Conservation (phyloP, 2,797 vertebrate genomes). For the Macrochelys suwanniensis region DNA sequence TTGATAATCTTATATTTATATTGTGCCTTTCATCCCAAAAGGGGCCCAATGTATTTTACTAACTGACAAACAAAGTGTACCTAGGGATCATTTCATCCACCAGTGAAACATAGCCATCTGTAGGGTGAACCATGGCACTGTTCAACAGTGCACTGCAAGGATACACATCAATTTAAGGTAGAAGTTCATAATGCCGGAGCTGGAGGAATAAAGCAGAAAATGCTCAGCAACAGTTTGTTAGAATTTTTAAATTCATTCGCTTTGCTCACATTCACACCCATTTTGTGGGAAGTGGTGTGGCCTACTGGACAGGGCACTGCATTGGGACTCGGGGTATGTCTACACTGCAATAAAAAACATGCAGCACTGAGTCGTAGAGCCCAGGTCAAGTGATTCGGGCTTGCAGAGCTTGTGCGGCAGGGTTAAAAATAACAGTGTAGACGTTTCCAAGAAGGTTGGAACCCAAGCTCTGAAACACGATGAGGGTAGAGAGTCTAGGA, state of each 20-base stretch:
- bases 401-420: neutral
- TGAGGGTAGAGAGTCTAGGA: neutral
- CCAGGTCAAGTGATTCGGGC: neutral
- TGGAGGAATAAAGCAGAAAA: neutral
- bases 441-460: neutral
- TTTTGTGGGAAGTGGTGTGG: neutral
- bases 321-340: neutral
- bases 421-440: neutral
- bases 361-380: neutral
- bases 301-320: neutral
- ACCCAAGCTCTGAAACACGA: neutral
- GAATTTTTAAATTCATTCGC: neutral
- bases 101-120: neutral
- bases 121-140: fast-evolving
- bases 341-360: neutral
- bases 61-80: neutral
- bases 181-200: fast-evolving
- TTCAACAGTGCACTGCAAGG: neutral
- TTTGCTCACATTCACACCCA: neutral
- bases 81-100: neutral
- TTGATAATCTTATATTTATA: neutral
- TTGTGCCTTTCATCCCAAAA: neutral
- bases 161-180: fast-evolving
- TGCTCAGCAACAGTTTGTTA: neutral
- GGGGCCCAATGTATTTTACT: neutral